Evolutionary conservation across 23 tunicate genomes (phyloP), one percentile per base, ranked within the genome.

Genomic region (Styela clava): DNA sequence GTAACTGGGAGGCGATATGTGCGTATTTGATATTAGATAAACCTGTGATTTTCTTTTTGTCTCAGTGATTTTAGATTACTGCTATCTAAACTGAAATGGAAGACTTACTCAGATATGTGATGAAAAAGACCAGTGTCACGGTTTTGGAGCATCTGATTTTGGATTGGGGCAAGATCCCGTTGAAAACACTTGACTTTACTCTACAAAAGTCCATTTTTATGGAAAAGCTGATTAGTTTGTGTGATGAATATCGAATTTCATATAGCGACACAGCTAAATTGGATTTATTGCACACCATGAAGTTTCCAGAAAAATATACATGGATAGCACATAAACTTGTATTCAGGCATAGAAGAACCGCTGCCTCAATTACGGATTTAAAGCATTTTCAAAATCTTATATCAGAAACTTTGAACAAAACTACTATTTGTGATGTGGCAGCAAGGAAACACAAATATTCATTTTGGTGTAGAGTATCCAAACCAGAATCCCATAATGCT

Each of bases 401-500:
- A 25, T 18, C 22, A 16, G 16, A 67, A 67, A 67, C 31, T 29
- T 29, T 67, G 1, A 25, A 29, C 71, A 67, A 67, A 29, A 18
- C 12, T 1, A 24, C 71, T 67, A 16, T 27, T 29, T 67, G 31
- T 29, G 31, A 67, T 29, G 31, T 67, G 30, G 22, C 31, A 1
- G 31, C 22, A 29, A 67, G 19, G 31, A 29, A 67, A 27, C 71
- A 67, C 24, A 29, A 29, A 29, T 22, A 67, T 24, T 29, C 30
- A 18, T 67, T 67, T 29, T 67, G 71, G 71, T 27, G 71, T 22
- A n/a, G 71, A 67, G 22, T 67, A 18, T 67, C 71, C 16, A 27
- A 67, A 29, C 31, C 71, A 1, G 71, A 67, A 22, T 27, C 31
- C 24, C 19, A 16, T 25, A 22, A 67, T 25, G 71, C 71, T 18